phyloP scores from a whole-genome alignment of 1,140 invertebrate genomes.

The Pseudoatta argentina region DNA sequence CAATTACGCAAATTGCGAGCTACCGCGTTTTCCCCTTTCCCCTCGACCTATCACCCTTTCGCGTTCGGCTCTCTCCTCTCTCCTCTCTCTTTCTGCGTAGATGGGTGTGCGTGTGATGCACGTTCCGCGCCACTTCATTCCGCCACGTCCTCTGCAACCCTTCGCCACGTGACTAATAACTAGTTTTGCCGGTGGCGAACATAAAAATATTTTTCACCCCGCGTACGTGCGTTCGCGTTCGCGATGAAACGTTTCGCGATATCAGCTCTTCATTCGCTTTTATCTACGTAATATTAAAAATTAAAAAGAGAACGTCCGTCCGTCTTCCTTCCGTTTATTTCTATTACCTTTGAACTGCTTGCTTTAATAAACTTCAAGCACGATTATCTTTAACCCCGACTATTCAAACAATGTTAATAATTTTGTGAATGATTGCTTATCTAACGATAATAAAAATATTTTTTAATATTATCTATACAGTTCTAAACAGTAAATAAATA shows the following conservation, averaged over 20 bases:
- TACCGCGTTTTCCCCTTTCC: slow-evolving; percentile 63
- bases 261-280: neutral
- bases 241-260: slow-evolving; percentile 43
- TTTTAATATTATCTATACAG: neutral
- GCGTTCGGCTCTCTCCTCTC: slow-evolving; percentile 33
- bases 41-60: slow-evolving; percentile 49
- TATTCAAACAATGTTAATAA: neutral
- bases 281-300: neutral
- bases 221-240: too few relatives aligned
- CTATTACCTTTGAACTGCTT: neutral
- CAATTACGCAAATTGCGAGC: slow-evolving; percentile 86
- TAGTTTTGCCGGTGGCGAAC: slow-evolving; percentile 68
- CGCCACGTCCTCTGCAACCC: slow-evolving; percentile 38
- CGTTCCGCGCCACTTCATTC: slow-evolving; percentile 74
- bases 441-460: neutral
- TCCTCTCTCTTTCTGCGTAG: neutral
- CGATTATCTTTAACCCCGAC: neutral
- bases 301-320: neutral
- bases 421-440: neutral
- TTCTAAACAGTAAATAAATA: neutral
- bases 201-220: slow-evolving; percentile 42
- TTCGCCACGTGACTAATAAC: slow-evolving; percentile 74
- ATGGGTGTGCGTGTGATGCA: slow-evolving; percentile 50
- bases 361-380: neutral
- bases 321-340: neutral